Evolutionary conservation across 2,797 vertebrate genomes (phyloP).

Genomic region (Oryzias sinensis): DNA sequence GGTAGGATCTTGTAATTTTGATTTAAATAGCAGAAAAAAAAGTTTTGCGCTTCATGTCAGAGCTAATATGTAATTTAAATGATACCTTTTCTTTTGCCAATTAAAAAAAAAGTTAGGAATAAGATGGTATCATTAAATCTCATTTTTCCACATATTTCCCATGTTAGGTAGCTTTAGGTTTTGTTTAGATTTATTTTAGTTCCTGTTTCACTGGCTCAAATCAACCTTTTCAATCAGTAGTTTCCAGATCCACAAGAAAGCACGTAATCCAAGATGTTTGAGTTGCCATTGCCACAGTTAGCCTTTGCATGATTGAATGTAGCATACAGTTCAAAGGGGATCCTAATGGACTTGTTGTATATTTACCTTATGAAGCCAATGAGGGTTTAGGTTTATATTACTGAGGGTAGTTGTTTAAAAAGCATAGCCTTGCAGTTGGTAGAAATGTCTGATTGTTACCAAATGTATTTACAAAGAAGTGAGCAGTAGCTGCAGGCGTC

Average conservation of each 20-base stretch:
- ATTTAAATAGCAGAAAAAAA: slow-evolving; percentile 35
- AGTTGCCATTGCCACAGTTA: slow-evolving; percentile 19
- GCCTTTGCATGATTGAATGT: slow-evolving; percentile 41
- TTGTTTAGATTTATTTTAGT: slow-evolving; percentile 47
- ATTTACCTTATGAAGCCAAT: slow-evolving; percentile 38
- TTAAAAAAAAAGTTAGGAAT: no score
- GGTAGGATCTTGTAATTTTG: slow-evolving; percentile 39
- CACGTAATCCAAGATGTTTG: slow-evolving; percentile 50
- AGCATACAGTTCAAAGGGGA: slow-evolving; percentile 40
- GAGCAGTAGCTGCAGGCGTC: slow-evolving; percentile 16
- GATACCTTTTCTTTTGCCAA: no score
- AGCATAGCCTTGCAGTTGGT: slow-evolving; percentile 15
- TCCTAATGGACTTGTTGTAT: slow-evolving; percentile 36
- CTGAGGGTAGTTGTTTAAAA: slow-evolving; percentile 23
- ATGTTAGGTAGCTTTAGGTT: slow-evolving; percentile 29
- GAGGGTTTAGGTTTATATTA: slow-evolving; percentile 28
- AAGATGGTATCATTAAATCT: no score
- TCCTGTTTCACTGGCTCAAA: slow-evolving; percentile 41
- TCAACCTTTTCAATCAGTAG: slow-evolving; percentile 43
- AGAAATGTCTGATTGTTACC: slow-evolving; percentile 17
- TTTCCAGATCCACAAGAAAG: slow-evolving; percentile 52
- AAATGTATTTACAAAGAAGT: slow-evolving; percentile 27
- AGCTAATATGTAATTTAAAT: slow-evolving; percentile 15
- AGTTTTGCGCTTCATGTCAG: slow-evolving; percentile 5
- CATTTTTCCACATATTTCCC: slow-evolving; percentile 19